Evolutionary conservation across 2,113 vertebrate species (phyloP).

Genomic region (Caranx ignobilis): DNA sequence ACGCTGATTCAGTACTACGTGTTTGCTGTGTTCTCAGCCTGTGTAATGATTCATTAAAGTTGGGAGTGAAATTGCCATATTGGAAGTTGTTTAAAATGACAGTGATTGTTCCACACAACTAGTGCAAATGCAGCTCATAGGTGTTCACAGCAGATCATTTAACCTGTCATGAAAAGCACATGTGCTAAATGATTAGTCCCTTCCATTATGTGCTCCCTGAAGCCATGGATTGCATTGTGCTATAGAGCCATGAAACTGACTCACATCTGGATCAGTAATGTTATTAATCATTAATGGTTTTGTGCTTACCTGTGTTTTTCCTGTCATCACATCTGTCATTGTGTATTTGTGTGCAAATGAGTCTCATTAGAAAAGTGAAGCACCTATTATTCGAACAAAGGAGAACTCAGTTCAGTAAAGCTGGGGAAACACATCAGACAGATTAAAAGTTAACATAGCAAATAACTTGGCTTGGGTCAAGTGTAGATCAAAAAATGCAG

Average conservation of each 20-base stretch:
- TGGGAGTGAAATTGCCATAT: not conserved
- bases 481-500: too few relatives aligned
- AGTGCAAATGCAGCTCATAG: not conserved
- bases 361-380: not conserved
- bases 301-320: not conserved
- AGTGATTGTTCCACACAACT: not conserved
- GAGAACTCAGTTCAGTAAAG: not conserved
- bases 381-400: not conserved
- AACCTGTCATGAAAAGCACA: too few relatives aligned
- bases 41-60: not conserved
- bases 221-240: not conserved
- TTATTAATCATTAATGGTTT: not conserved
- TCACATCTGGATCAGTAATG: too few relatives aligned
- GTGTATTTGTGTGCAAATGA: not conserved
- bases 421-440: too few relatives aligned
- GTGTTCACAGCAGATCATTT: not conserved
- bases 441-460: too few relatives aligned
- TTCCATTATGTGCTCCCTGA: not conserved
- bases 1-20: conserved; percentile 4
- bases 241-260: not conserved
- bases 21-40: not conserved
- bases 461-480: too few relatives aligned
- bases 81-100: not conserved
- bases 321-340: not conserved
- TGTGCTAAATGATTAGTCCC: not conserved